These are phyloP conservation scores for Eilema sororculum DNA, from an alignment of 2,888 invertebrate species.

Conservation along the genomic window DNA sequence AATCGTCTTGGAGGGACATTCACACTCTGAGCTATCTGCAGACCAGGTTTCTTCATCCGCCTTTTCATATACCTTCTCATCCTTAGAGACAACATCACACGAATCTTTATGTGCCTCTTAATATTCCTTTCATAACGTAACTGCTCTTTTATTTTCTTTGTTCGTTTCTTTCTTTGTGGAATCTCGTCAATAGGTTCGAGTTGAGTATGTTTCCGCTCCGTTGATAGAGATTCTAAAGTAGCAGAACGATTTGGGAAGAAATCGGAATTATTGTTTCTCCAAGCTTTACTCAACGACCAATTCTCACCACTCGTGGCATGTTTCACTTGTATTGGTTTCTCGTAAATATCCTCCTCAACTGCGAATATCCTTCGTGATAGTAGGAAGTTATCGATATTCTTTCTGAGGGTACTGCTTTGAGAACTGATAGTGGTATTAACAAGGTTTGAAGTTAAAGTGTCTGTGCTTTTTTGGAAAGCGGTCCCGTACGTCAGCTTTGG, in stretches of 20 bases:
- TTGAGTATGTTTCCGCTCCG: constrained; percentile 62
- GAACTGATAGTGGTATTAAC: constrained; percentile 78
- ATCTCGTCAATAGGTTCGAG: constrained; percentile 79
- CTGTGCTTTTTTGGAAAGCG: constrained; percentile 64
- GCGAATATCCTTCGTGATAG: constrained; percentile 77
- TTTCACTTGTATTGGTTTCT: constrained; percentile 77
- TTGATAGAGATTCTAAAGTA: constrained; percentile 61
- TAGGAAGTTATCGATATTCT: constrained; percentile 79
- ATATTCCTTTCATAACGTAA: constrained; percentile 87
- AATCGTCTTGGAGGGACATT: constrained; percentile 76
- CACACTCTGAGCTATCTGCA: constrained; percentile 60
- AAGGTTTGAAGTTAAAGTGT: constrained; percentile 75
- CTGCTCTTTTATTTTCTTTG: constrained; percentile 79
- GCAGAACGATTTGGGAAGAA: constrained; percentile 71
- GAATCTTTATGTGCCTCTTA: constrained; percentile 88
- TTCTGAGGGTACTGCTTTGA: constrained; percentile 74
- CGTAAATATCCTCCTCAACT: constrained; percentile 80
- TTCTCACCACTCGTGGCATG: constrained; percentile 80
- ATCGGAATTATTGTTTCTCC: constrained; percentile 76
- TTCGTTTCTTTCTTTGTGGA: constrained; percentile 68
- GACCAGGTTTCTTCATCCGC: constrained; percentile 63
- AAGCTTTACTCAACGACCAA: constrained; percentile 84
- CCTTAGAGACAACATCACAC: constrained; percentile 89
- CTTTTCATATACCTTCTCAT: constrained; percentile 86
- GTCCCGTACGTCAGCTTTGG: constrained; percentile 65